Percentiles rank a stretch among this genome's conserved stretches.
Conservation (phyloP, 2,888 invertebrate species). For the Orthosia cruda region DNA sequence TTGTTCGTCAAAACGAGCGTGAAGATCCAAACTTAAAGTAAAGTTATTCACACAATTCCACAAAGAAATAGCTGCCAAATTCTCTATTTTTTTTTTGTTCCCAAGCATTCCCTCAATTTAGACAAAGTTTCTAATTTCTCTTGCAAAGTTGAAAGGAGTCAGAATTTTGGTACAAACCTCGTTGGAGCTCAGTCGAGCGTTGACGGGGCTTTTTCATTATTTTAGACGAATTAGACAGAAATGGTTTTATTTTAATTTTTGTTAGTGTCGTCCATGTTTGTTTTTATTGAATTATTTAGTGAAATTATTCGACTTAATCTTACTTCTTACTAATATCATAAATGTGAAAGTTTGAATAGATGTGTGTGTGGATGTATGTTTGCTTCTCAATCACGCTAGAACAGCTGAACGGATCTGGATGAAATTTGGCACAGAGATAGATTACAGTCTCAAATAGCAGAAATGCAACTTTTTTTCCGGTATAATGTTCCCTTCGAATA, state of each 20-base stretch:
- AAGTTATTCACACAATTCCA: conserved; percentile 42
- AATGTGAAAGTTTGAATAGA: no score
- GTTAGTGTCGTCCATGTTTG: not conserved
- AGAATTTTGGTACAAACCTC: conserved; percentile 31
- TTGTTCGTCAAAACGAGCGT: conserved; percentile 11
- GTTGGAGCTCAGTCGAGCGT: conserved; percentile 28
- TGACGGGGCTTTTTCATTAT: conserved; percentile 4
- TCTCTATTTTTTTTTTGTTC: conserved; percentile 24
- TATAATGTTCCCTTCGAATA: no score
- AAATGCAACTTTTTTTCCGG: no score
- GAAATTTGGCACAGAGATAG: no score
- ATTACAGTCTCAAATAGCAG: no score
- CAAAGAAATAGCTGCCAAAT: conserved; percentile 37
- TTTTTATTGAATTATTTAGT: no score
- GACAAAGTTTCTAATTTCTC: conserved; percentile 61
- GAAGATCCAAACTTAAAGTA: conserved; percentile 24
- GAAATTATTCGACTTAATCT: no score
- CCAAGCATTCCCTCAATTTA: conserved; percentile 35
- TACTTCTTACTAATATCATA: no score
- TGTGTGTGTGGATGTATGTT: no score
- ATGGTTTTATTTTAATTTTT: not conserved
- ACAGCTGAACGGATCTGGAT: no score
- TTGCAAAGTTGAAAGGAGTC: conserved; percentile 48
- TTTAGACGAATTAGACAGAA: conserved; percentile 33
- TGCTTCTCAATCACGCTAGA: no score